These are phyloP conservation scores for Abramis brama DNA, from an alignment of 2,113 vertebrate genomes.

Conservation along the genomic window DNA sequence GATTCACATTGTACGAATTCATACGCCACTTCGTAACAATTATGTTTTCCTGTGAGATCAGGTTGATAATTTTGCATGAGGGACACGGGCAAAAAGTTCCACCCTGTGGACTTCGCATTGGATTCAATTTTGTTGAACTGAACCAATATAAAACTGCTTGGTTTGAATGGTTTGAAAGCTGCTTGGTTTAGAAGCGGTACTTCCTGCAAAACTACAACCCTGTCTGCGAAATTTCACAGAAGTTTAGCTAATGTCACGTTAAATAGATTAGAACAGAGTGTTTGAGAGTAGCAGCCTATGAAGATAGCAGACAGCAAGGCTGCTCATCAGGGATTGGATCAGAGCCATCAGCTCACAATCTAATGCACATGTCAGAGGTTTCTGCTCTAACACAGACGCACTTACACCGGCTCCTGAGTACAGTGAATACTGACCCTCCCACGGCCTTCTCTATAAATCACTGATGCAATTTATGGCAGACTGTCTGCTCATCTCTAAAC, in stretches of 20 bases:
- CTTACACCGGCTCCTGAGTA: neutral
- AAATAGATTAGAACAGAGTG: neutral
- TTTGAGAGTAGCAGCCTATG: neutral
- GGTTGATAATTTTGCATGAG: no score
- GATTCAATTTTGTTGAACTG: neutral
- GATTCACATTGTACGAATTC: no score
- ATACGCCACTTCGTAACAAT: no score
- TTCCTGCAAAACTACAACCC: neutral
- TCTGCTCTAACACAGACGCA: neutral
- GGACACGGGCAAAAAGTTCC: no score
- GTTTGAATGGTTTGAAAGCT: neutral
- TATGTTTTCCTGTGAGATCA: no score
- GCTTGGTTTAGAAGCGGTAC: neutral
- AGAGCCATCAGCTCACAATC: conserved; percentile 13
- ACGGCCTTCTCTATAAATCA: conserved; percentile 20
- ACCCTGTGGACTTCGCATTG: neutral
- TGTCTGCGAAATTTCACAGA: neutral
- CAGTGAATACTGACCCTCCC: conserved; percentile 38
- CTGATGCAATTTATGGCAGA: conserved; percentile 34
- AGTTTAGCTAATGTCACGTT: neutral
- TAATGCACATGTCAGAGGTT: conserved; percentile 8
- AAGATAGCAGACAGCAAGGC: neutral
- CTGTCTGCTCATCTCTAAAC: conserved; percentile 27
- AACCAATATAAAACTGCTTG: neutral
- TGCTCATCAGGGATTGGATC: conserved; percentile 1